A percentile compares a stretch with the other conserved stretches of the same genome.
Evolutionary conservation across 2,797 vertebrate species (phyloP).

Genomic region (Graptemys geographica): DNA sequence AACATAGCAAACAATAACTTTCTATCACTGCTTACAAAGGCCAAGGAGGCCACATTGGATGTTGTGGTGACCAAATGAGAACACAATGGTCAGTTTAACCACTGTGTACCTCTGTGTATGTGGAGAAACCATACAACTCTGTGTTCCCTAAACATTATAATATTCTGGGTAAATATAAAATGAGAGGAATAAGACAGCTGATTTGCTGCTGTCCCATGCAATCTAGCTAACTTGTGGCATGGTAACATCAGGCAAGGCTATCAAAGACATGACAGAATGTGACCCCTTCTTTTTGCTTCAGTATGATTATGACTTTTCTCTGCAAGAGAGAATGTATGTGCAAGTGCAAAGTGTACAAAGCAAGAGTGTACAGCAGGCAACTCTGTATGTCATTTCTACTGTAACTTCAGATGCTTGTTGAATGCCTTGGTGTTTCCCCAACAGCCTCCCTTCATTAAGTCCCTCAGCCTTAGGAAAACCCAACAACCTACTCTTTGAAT

Average conservation of each 20-base stretch:
- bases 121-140: not conserved
- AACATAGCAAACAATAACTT: not conserved
- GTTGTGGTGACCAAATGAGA: not conserved
- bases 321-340: rapidly evolving
- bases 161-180: conserved; percentile 35
- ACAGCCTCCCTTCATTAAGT: not conserved
- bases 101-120: not conserved
- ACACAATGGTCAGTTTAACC: not conserved
- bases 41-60: not conserved
- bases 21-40: not conserved
- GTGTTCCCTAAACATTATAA: not conserved
- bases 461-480: not conserved
- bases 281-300: not conserved
- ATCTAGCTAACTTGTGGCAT: not conserved
- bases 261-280: not conserved
- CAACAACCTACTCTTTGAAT: not conserved
- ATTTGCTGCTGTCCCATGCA: not conserved
- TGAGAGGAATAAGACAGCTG: conserved; percentile 17
- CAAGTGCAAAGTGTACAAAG: rapidly evolving
- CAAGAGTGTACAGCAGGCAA: not conserved
- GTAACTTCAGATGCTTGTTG: not conserved
- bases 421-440: not conserved
- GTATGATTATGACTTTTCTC: not conserved
- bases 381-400: rapidly evolving
- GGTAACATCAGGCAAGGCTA: not conserved